Conservation (phyloP, 2,113 vertebrate species). For the Apeltes quadracus region DNA sequence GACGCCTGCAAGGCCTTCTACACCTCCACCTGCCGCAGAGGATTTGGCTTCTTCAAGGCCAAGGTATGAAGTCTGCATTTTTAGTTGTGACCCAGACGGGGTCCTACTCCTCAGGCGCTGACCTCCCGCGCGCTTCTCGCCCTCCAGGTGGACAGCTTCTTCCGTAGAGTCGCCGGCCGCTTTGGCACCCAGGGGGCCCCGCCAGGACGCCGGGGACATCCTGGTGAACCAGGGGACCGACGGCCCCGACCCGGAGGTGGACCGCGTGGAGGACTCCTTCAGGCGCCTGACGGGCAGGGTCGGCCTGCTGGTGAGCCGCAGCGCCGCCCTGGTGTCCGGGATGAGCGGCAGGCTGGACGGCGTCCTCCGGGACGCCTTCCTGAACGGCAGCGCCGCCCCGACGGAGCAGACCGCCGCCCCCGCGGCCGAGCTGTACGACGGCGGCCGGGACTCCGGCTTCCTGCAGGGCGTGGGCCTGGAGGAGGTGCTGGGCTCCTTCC, state of each 20-base stretch:
- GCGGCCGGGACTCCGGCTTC: conserved; percentile 58
- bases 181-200: conserved; percentile 72
- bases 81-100: no score
- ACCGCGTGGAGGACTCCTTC: conserved; percentile 83
- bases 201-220: conserved; percentile 64
- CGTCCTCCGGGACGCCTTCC: conserved; percentile 82
- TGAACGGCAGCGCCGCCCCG: conserved; percentile 61
- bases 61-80: no score
- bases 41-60: conserved; percentile 77
- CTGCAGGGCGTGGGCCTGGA: conserved; percentile 81
- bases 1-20: conserved; percentile 86
- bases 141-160: conserved; percentile 84
- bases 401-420: conserved; percentile 19
- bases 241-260: conserved; percentile 76
- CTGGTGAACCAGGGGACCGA: conserved; percentile 62
- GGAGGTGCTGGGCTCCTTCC: conserved; percentile 83
- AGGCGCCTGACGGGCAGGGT: conserved; percentile 76
- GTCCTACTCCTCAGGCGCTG: neutral
- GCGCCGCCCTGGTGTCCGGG: conserved; percentile 80
- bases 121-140: neutral
- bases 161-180: conserved; percentile 81
- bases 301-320: conserved; percentile 81
- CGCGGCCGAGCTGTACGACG: conserved; percentile 60
- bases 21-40: conserved; percentile 81
- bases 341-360: conserved; percentile 84